Evolutionary conservation across 2,888 invertebrate genomes (phyloP), one percentile per base, ranked within the genome.

Genomic region (Thysanoteuthis rhombus): DNA sequence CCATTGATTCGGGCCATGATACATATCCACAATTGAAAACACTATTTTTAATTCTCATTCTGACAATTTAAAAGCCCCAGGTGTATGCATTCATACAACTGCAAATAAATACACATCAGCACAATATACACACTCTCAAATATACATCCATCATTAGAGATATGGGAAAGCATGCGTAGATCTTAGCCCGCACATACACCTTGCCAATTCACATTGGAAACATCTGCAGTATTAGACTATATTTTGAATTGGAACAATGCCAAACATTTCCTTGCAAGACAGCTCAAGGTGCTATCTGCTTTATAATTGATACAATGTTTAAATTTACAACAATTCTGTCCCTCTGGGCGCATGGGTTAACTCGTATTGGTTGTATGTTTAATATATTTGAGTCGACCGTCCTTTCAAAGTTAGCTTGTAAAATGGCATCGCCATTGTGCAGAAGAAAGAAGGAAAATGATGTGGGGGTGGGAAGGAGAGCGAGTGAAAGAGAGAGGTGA

Each of bases 161-260:
- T 52, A 22, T 22, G 5, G 22, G 52, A 52, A 52, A 25, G 52
- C 52, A 25, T 52, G 52, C 22, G 25, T 52, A 52, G 52, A 75
- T 36, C n/a, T 75, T n/a, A n/a, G n/a, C n/a, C 75, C n/a, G 25
- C 75, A n/a, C 75, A 75, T 58, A 8, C 75, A 16, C 75, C 12
- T 75, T 75, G n/a, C 75, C 75, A 75, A 75, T 75, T 75, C 75
- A 75, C 12, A n/a, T 25, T 75, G 75, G 75, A 75, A 75, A n/a
- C 75, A 75, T n/a, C n/a, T 58, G 28, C 58, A 16, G 16, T 36
- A 75, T 75, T 75, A 36, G 75, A 75, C 75, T n/a, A 75, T 75
- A 75, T 75, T 75, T 75, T 75, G n/a, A 75, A 75, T n/a, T 75
- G 75, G 75, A 75, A 75, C 75, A 75, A 75, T 75, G 75, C 75